Conservation (phyloP, 2,888 invertebrate genomes). For the Atethmia centrago region DNA sequence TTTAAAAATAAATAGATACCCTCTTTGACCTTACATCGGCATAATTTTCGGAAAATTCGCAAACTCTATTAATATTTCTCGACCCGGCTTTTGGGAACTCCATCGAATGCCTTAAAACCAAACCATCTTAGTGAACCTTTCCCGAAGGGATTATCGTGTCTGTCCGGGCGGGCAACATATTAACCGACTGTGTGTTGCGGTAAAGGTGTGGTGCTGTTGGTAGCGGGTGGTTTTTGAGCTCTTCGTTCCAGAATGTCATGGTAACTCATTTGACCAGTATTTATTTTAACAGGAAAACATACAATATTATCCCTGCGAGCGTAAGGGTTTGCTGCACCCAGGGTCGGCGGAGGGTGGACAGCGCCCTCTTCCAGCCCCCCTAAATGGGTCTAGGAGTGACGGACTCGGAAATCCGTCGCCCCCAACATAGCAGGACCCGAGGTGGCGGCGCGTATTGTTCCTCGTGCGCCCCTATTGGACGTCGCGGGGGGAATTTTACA, state of each 20-base stretch:
- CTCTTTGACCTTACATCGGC: conserved; percentile 26
- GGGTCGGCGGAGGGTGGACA: no score
- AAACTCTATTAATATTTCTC: conserved; percentile 58
- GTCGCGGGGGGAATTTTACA: no score
- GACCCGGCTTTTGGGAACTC: conserved; percentile 34
- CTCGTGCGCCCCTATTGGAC: no score
- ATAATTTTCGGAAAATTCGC: conserved; percentile 34
- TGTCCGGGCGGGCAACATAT: conserved; percentile 57
- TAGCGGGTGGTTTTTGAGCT: conserved; percentile 7
- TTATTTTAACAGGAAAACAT: background rate
- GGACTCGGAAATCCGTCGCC: no score
- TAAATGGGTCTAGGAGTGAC: no score
- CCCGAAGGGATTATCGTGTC: conserved; percentile 57
- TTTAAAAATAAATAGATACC: no score
- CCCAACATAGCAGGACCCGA: no score
- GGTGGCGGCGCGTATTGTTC: no score
- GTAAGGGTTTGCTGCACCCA: no score
- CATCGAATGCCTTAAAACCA: conserved; percentile 56
- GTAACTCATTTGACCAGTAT: background rate
- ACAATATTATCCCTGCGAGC: background rate
- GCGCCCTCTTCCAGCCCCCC: no score
- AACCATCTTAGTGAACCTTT: conserved; percentile 60
- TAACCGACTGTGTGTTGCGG: conserved; percentile 34
- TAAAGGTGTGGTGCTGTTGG: conserved; percentile 29
- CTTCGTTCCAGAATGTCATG: background rate